Conservation (phyloP, 2,888 invertebrate genomes). For the Drosophila barbarae region DNA sequence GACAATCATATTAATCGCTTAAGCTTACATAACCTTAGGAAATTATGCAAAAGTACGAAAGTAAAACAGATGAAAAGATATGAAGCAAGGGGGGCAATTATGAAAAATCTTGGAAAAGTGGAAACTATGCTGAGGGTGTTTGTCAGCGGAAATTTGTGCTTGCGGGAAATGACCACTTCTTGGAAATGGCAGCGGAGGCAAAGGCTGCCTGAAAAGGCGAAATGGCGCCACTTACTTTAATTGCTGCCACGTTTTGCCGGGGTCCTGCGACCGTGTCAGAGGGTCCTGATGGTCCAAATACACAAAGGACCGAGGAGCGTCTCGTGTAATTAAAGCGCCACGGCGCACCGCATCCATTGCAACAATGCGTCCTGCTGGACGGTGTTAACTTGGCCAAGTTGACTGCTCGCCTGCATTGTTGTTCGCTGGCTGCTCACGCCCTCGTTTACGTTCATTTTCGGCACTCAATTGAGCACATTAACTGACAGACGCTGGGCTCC, state of each 20-base stretch:
- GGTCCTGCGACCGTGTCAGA: conserved; percentile 17
- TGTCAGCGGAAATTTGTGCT: conserved; percentile 44
- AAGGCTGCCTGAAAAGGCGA: conserved; percentile 32
- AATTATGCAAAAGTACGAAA: conserved; percentile 12
- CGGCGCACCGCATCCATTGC: conserved; percentile 49
- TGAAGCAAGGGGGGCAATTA: conserved; percentile 21
- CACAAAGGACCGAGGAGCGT: conserved; percentile 41
- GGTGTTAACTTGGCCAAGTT: conserved; percentile 45
- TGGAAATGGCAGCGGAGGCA: conserved; percentile 32
- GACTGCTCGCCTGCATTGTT: conserved; percentile 5
- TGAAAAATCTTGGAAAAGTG: conserved; percentile 36
- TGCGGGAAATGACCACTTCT: conserved; percentile 19
- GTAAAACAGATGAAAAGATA: background rate
- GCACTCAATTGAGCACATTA: conserved; percentile 70
- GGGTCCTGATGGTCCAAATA: conserved; percentile 20
- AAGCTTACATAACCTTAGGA: background rate
- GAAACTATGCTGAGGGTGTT: conserved; percentile 33
- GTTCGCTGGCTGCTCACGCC: conserved; percentile 23
- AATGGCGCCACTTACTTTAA: conserved; percentile 71
- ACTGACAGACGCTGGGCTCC: conserved; percentile 32
- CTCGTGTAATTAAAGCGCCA: conserved; percentile 68
- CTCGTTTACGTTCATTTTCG: conserved; percentile 31
- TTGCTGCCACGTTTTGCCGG: conserved; percentile 47
- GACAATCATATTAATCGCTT: background rate
- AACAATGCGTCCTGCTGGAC: conserved; percentile 49